A percentile compares a stretch with the other conserved stretches of the same genome.
Evolutionary conservation across 2,888 invertebrate species (phyloP).

Genomic region (Ferdinandea cuprea): DNA sequence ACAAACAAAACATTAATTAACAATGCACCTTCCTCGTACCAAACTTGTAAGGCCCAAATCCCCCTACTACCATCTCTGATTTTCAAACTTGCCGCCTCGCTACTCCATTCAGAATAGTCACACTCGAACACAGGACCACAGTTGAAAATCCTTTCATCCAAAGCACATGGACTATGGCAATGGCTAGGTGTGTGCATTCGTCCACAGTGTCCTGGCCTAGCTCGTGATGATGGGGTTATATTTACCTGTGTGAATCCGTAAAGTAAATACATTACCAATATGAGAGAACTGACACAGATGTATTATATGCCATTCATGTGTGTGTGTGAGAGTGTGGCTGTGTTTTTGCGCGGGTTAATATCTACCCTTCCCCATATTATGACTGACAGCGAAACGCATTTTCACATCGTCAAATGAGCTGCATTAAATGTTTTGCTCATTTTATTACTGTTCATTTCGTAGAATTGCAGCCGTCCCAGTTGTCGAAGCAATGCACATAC

Average conservation of each 20-base stretch:
- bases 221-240: constrained; percentile 24
- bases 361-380: constrained; percentile 9
- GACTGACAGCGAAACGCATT: constrained; percentile 50
- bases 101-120: background rate
- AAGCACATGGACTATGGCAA: background rate
- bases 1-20: constrained; percentile 64
- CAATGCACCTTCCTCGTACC: constrained; percentile 26
- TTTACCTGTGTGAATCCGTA: constrained; percentile 41
- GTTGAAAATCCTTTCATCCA: constrained; percentile 2
- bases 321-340: background rate
- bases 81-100: background rate
- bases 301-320: background rate
- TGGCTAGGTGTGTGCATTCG: background rate
- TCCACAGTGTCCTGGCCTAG: background rate
- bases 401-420: constrained; percentile 69
- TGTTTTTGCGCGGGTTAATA: too few relatives aligned
- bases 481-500: background rate
- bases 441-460: constrained; percentile 30
- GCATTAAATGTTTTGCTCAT: constrained; percentile 68
- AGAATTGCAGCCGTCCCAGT: constrained; percentile 1
- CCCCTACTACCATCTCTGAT: background rate
- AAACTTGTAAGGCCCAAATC: background rate
- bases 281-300: constrained; percentile 27
- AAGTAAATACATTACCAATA: constrained; percentile 54
- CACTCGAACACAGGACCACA: constrained; percentile 7